phyloP scores from a whole-genome alignment of 2,797 vertebrate genomes.

The Leptodactylus fallax region DNA sequence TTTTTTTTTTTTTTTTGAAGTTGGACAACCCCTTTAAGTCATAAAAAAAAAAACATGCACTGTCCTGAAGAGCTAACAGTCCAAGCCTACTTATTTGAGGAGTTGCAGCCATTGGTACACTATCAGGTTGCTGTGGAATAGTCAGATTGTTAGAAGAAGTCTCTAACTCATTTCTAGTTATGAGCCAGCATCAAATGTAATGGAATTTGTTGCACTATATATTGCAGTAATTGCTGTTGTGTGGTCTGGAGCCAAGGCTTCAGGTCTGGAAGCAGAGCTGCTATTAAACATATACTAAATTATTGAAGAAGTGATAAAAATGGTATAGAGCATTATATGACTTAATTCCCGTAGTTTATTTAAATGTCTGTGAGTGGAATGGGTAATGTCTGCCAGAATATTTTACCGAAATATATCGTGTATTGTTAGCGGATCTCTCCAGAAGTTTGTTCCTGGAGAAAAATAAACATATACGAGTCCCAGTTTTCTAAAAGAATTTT shows the following conservation, averaged over 20 bases:
- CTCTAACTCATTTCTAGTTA: slow-evolving; percentile 16
- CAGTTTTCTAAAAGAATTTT: neutral
- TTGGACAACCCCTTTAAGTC: too few relatives aligned
- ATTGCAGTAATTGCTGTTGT: slow-evolving; percentile 54
- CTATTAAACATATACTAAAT: slow-evolving; percentile 57
- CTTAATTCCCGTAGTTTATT: slow-evolving; percentile 56
- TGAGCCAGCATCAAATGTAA: slow-evolving; percentile 41
- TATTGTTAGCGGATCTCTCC: neutral
- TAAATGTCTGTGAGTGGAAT: slow-evolving; percentile 49
- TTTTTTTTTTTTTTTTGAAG: neutral
- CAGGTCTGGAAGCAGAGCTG: slow-evolving; percentile 39
- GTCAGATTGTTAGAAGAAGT: slow-evolving; percentile 19
- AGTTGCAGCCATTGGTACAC: neutral
- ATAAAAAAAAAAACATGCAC: neutral
- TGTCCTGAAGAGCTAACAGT: neutral
- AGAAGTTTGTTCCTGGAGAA: neutral
- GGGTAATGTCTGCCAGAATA: slow-evolving; percentile 30
- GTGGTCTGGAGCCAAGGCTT: slow-evolving; percentile 45
- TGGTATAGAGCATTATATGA: slow-evolving; percentile 54
- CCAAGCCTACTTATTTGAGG: neutral
- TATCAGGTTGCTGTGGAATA: neutral
- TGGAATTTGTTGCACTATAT: slow-evolving; percentile 45
- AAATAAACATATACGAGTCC: neutral
- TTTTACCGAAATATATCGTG: slow-evolving; percentile 45
- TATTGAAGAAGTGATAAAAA: slow-evolving; percentile 57